phyloP scores from a whole-genome alignment of 2,113 vertebrate species.

The Potamarius usumacintae region DNA sequence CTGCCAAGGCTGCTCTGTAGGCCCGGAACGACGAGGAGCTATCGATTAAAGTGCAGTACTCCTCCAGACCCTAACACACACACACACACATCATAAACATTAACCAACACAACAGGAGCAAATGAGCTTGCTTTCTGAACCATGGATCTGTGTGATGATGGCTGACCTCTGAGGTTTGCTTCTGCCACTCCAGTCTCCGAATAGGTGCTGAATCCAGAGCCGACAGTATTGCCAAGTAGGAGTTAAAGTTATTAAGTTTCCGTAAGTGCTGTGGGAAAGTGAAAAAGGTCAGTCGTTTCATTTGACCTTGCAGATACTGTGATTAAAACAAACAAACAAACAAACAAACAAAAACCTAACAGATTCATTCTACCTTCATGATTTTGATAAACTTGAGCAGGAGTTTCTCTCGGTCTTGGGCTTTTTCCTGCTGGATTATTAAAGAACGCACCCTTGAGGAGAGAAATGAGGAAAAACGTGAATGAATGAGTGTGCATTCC shows the following conservation, averaged over 20 bases:
- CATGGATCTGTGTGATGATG: background rate
- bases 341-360: too few species aligned
- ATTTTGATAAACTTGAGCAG: constrained; percentile 93
- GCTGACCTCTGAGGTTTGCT: constrained; percentile 84
- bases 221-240: constrained; percentile 92
- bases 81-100: background rate
- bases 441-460: constrained; percentile 88
- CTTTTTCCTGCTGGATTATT: constrained; percentile 92
- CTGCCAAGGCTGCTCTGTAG: constrained; percentile 82
- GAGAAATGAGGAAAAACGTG: background rate
- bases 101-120: background rate
- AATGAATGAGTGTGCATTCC: background rate
- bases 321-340: background rate
- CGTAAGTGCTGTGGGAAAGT: constrained; percentile 79
- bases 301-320: background rate
- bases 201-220: constrained; percentile 91
- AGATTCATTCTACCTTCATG: constrained; percentile 82
- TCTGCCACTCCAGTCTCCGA: constrained; percentile 92
- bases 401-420: constrained; percentile 88
- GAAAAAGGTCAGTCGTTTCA: background rate
- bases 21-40: constrained; percentile 88
- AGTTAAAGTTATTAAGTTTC: constrained; percentile 95
- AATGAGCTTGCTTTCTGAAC: background rate
- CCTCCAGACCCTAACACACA: constrained; percentile 75
- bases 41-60: constrained; percentile 88